phyloP scores from a whole-genome alignment of 2,888 invertebrate genomes.

The Charanyca ferruginea region DNA sequence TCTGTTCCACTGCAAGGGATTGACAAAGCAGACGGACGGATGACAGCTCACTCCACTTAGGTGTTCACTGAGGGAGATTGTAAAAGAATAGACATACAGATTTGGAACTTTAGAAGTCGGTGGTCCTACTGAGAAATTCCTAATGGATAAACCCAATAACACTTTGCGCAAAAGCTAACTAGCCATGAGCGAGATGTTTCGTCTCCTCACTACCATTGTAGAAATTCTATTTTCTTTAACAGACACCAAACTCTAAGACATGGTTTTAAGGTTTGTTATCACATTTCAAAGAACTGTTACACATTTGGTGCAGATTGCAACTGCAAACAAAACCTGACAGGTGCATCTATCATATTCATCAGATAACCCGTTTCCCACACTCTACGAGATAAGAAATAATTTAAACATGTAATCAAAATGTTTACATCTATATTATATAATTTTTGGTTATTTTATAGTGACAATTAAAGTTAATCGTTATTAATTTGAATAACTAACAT shows the following conservation, averaged over 20 bases:
- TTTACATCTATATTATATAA: constrained; percentile 14
- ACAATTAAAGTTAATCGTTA: constrained; percentile 12
- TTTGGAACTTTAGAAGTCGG: too few relatives aligned
- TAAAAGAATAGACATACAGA: too few relatives aligned
- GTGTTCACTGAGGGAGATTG: too few relatives aligned
- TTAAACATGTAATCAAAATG: constrained; percentile 32
- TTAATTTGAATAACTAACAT: constrained; percentile 14
- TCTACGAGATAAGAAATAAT: constrained; percentile 36
- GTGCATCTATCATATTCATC: constrained; percentile 53
- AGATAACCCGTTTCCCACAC: constrained; percentile 59
- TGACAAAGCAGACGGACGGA: too few relatives aligned
- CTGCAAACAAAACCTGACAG: constrained; percentile 50
- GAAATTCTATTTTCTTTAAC: too few relatives aligned
- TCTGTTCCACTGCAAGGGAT: too few relatives aligned
- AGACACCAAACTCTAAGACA: neutral
- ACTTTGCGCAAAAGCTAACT: too few relatives aligned
- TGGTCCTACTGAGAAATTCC: too few relatives aligned
- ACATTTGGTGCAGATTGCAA: constrained; percentile 40
- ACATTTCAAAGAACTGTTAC: constrained; percentile 13
- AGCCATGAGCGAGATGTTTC: too few relatives aligned
- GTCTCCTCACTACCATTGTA: neutral
- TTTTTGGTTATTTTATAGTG: constrained; percentile 1
- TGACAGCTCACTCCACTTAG: too few relatives aligned
- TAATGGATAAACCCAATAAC: too few relatives aligned
- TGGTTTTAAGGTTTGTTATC: neutral